A percentile compares a stretch with the other conserved stretches of the same genome.
phyloP scores from a whole-genome alignment of 2,888 invertebrate species.

The Tolmerus cingulatus region DNA sequence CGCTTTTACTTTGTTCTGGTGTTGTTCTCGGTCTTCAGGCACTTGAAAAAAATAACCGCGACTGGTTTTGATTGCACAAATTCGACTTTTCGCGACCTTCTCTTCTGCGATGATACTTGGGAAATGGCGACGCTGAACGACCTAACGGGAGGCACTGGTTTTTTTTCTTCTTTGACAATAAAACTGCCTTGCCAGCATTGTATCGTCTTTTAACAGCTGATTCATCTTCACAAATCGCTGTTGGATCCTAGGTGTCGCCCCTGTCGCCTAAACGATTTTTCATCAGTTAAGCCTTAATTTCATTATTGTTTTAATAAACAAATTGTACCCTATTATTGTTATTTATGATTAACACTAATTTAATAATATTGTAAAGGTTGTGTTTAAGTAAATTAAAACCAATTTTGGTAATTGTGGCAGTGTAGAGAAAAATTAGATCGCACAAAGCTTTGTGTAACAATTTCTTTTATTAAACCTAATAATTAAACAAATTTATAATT shows the following conservation, averaged over 20 bases:
- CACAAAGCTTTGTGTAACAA: too few relatives aligned
- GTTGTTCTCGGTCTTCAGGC: not conserved
- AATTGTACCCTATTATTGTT: not conserved
- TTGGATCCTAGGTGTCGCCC: not conserved
- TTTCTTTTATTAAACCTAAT: too few relatives aligned
- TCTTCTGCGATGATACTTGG: not conserved
- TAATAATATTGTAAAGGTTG: too few relatives aligned
- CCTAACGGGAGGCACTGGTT: not conserved
- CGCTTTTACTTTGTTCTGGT: not conserved
- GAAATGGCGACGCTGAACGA: not conserved
- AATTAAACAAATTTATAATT: too few relatives aligned
- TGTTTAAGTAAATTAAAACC: too few relatives aligned
- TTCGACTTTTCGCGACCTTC: not conserved
- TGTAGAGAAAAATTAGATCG: too few relatives aligned
- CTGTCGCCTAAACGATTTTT: not conserved
- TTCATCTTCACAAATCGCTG: not conserved
- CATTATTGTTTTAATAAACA: too few relatives aligned
- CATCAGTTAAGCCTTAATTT: too few relatives aligned
- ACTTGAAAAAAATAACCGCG: not conserved
- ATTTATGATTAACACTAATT: too few relatives aligned
- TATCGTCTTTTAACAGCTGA: not conserved
- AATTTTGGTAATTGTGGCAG: too few relatives aligned
- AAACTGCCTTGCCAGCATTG: not conserved
- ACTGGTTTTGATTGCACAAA: not conserved
- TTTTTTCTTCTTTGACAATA: not conserved